phyloP scores from a whole-genome alignment of 2,113 vertebrate species.

The Boulengeromyrus knoepffleri region DNA sequence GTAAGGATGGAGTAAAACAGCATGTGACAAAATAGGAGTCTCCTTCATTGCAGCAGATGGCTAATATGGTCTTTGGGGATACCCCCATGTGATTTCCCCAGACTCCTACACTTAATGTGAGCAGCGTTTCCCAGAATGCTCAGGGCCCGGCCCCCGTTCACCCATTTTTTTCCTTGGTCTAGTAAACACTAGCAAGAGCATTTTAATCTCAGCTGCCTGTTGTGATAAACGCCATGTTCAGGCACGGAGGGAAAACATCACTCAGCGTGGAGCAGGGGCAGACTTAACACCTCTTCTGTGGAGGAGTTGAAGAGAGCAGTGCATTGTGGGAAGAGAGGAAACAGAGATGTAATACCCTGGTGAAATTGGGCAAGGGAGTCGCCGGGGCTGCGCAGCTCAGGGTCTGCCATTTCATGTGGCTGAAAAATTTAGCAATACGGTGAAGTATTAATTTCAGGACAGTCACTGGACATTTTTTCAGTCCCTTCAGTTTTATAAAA shows the following conservation, averaged over 20 bases:
- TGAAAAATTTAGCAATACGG: background rate
- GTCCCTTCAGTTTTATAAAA: background rate
- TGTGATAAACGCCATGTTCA: background rate
- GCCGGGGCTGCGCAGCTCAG: background rate
- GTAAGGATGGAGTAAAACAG: background rate
- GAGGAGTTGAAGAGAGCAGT: background rate
- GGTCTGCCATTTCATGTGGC: background rate
- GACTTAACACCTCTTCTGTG: background rate
- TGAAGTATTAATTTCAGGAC: background rate
- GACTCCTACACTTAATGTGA: constrained; percentile 3
- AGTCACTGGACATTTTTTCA: background rate
- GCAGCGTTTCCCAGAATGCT: constrained; percentile 14
- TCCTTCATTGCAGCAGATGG: constrained; percentile 5
- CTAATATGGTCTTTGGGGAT: background rate
- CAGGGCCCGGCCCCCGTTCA: background rate
- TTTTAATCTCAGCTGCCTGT: background rate
- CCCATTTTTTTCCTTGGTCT: background rate
- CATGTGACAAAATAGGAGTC: background rate
- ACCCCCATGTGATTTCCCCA: constrained; percentile 4
- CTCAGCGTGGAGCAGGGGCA: background rate
- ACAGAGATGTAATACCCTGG: background rate
- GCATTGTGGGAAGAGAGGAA: background rate
- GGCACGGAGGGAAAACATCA: background rate
- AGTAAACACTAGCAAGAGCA: background rate
- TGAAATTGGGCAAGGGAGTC: background rate